Conservation (phyloP, 2,113 vertebrate species). For the Climacteris rufus region DNA sequence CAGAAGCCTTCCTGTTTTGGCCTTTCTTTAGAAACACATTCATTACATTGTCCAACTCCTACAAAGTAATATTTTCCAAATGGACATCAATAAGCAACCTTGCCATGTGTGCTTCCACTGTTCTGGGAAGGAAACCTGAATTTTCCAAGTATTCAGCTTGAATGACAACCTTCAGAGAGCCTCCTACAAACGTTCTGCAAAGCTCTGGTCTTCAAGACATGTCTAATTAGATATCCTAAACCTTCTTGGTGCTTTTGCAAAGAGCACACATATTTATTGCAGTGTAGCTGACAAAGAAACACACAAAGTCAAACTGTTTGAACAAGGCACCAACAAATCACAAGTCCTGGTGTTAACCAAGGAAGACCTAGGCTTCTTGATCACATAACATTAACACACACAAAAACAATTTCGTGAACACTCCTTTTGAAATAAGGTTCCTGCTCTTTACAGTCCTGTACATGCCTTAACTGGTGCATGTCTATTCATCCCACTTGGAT, state of each 20-base stretch:
- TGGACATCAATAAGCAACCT: neutral
- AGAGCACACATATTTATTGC: neutral
- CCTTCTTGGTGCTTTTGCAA: neutral
- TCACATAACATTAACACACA: neutral
- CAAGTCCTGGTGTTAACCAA: neutral
- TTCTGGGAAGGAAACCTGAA: neutral
- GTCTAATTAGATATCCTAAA: neutral
- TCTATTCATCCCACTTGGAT: neutral
- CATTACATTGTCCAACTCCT: neutral
- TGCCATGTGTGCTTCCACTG: neutral
- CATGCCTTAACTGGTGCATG: neutral
- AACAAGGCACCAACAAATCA: neutral
- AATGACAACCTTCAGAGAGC: neutral
- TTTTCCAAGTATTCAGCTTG: neutral
- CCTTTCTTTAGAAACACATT: neutral
- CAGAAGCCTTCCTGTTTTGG: neutral
- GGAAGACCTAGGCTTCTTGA: neutral
- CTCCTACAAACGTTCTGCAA: neutral
- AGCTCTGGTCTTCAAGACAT: neutral
- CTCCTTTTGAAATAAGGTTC: neutral
- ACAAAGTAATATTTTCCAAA: neutral
- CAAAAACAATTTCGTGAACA: neutral
- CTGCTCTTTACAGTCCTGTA: neutral
- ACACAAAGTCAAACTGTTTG: neutral
- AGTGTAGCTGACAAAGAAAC: neutral